Evolutionary conservation across 35 echinoderm and acorn worm genomes (phyloP), one percentile per base, ranked within the genome.

Genomic region (Apostichopus japonicus): DNA sequence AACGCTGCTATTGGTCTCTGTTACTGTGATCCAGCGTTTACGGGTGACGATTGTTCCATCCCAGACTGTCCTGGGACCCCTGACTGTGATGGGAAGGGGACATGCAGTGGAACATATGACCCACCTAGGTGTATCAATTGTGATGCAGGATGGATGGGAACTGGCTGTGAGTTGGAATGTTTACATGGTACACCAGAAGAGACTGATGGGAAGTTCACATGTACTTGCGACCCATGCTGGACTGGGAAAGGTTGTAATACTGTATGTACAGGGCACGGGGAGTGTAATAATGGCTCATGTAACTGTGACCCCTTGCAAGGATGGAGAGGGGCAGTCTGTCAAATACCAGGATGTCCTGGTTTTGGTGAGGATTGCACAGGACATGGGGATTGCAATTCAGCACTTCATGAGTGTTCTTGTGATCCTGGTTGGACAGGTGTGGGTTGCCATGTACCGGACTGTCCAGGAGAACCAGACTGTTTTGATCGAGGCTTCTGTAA

Each of bases 191-290:
- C 80, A 61, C 88, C 93, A 23, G 92, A 80, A 86, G 95, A 92
- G 55, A 17, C n/a, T 8, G 79, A 72, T 93, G 80, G 92, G 22
- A 84, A 91, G 51, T 83, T 86, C 53, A 90, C 89, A 24, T 98
- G 96, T 63, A 63, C 86, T 72, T 98, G 96, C 89, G 96, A 98
- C 24, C 87, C 96, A 53, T 98, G 96, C 86, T 98, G 96, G 96
- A 93, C 92, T 16, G 94, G 90, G 0, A 90, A 82, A 83, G 94
- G 94, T 3, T 98, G 96, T 86, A 93, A 98, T 84, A 87, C 93
- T 53, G 16, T 90, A 62, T 98, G 96, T 67, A 93, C 96, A 22
- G 92, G 81, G 6, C 87, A 93, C 92, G 96, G 96, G 52, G 70
- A 88, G 14, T 98, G 96, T 77, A 86, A 92, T 19, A 92, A 79